Evolutionary conservation across 1,140 invertebrate species (phyloP).

Genomic region (Heliconius nattereri): DNA sequence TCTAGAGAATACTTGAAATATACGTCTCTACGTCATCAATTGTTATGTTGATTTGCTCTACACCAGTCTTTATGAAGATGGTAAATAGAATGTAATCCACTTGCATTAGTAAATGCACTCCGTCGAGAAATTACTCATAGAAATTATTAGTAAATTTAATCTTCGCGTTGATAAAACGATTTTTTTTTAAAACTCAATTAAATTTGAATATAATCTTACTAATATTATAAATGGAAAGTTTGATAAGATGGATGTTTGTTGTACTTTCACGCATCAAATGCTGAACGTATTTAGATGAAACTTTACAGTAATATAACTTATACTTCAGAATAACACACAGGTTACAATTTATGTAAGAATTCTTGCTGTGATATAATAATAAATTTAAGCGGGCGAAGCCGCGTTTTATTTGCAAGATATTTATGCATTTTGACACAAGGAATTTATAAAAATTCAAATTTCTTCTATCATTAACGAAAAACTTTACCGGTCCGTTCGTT

Average conservation of each 20-base stretch:
- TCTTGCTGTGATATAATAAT: no score
- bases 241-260: no score
- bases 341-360: no score
- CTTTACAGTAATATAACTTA: no score
- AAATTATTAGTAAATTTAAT: background rate
- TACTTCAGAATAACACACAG: no score
- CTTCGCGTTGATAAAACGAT: background rate
- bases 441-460: background rate
- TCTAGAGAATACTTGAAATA: background rate
- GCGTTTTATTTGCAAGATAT: no score
- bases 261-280: no score
- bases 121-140: background rate
- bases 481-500: background rate
- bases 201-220: background rate
- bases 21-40: slow-evolving; percentile 12
- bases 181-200: background rate
- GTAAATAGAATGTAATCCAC: slow-evolving; percentile 1
- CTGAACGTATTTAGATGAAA: no score
- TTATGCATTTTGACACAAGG: no score
- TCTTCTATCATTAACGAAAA: background rate
- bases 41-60: slow-evolving; percentile 24
- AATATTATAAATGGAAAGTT: no score
- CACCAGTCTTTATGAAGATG: background rate
- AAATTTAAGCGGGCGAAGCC: no score
- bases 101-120: background rate